Conservation (phyloP, 2,888 invertebrate genomes). For the Netelia virgata region DNA sequence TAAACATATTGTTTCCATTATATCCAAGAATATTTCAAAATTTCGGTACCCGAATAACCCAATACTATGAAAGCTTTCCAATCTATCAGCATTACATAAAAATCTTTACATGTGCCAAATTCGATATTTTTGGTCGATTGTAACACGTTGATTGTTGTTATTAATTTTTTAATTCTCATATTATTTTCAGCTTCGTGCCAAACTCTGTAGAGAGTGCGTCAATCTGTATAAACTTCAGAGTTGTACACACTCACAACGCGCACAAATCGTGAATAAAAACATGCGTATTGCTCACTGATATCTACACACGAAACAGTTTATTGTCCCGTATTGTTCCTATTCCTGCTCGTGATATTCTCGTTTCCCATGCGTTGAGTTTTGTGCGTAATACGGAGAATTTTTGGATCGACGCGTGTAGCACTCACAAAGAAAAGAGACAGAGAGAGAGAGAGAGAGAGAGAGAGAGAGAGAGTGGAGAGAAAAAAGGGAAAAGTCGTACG, state of each 20-base stretch:
- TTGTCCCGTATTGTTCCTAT: slow-evolving; percentile 39
- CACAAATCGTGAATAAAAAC: slow-evolving; percentile 54
- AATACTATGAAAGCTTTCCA: no score
- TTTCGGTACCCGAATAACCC: no score
- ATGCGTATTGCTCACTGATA: slow-evolving; percentile 28
- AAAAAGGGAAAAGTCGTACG: slow-evolving; percentile 38
- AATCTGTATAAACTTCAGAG: no score
- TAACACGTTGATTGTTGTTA: no score
- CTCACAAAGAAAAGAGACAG: not conserved
- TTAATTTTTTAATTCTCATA: no score
- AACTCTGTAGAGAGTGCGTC: no score
- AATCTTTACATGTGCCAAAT: no score
- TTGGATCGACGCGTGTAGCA: slow-evolving; percentile 4
- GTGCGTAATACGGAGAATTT: slow-evolving; percentile 10
- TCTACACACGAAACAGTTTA: slow-evolving; percentile 22
- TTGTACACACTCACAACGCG: not conserved
- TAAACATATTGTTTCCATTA: no score
- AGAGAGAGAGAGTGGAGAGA: not conserved
- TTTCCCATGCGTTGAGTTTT: not conserved
- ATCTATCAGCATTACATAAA: no score
- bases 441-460: slow-evolving; percentile 21
- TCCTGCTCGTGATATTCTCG: slow-evolving; percentile 43
- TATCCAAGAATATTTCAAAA: no score
- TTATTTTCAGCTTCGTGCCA: no score
- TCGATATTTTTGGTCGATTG: no score